Evolutionary conservation across 1,140 invertebrate species (phyloP).

Genomic region (Adoxophyes honmai): DNA sequence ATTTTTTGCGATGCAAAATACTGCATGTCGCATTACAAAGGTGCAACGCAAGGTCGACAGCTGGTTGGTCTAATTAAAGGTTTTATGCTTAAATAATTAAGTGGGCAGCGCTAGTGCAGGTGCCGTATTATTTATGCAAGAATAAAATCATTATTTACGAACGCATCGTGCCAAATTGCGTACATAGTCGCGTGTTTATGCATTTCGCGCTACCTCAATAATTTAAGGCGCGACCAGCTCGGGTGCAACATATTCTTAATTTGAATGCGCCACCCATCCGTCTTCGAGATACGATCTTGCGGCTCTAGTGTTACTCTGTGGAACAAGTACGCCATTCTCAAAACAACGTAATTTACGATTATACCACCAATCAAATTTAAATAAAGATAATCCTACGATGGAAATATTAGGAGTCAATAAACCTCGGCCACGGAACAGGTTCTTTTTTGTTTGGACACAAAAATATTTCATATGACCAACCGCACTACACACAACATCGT

Average conservation of each 20-base stretch:
- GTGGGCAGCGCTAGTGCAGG: constrained; percentile 51
- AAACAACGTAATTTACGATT: constrained; percentile 9
- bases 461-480: constrained; percentile 52
- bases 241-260: constrained; percentile 9
- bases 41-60: constrained; percentile 69
- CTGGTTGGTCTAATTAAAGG: constrained; percentile 68
- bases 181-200: constrained; percentile 18
- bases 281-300: neutral
- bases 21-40: constrained; percentile 57
- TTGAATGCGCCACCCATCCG: neutral
- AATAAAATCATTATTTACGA: constrained; percentile 69
- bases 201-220: constrained; percentile 27
- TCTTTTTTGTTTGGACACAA: constrained; percentile 65
- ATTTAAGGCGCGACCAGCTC: constrained; percentile 18
- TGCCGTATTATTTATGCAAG: constrained; percentile 52
- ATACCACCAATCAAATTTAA: constrained; percentile 18
- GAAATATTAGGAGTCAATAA: constrained; percentile 71
- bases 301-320: neutral
- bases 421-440: constrained; percentile 57
- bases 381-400: constrained; percentile 21
- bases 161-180: constrained; percentile 50
- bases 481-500: constrained; percentile 16
- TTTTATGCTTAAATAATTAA: constrained; percentile 76
- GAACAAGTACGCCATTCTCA: neutral
- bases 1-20: constrained; percentile 63